Evolutionary conservation across 2,888 invertebrate species (phyloP).

Genomic region (Gari tellinella): DNA sequence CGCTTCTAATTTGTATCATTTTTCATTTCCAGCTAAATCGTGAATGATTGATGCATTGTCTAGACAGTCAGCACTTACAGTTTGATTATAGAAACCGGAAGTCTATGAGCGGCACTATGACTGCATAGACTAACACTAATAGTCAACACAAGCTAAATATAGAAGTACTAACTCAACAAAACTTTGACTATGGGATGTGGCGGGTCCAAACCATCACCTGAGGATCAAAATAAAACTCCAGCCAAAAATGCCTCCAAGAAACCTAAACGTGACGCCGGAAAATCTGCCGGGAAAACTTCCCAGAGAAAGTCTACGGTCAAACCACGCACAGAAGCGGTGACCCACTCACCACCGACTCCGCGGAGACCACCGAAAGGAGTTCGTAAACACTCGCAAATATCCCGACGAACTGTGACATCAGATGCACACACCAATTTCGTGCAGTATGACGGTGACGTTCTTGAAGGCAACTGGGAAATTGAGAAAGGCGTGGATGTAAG

Average conservation of each 20-base stretch:
- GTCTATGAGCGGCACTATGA: too few species aligned
- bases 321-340: background rate
- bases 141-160: too few species aligned
- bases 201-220: slow-evolving; percentile 15
- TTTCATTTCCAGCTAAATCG: too few species aligned
- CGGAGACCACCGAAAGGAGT: slow-evolving; percentile 43
- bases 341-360: background rate
- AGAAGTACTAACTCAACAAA: background rate
- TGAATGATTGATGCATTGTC: too few species aligned
- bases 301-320: background rate
- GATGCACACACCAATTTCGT: slow-evolving; percentile 9
- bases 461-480: slow-evolving; percentile 59
- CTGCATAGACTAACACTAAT: too few species aligned
- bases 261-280: background rate
- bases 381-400: slow-evolving; percentile 11
- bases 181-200: slow-evolving; percentile 33
- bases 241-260: background rate
- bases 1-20: too few species aligned
- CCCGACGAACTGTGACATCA: slow-evolving; percentile 9
- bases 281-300: slow-evolving; percentile 4
- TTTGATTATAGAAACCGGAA: too few species aligned
- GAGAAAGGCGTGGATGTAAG: slow-evolving; percentile 58
- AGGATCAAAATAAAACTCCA: background rate
- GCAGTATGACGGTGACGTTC: slow-evolving; percentile 32
- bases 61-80: too few species aligned